These are phyloP conservation scores for Anastrepha obliqua DNA, from an alignment of 1,140 invertebrate species.

Conservation along the genomic window DNA sequence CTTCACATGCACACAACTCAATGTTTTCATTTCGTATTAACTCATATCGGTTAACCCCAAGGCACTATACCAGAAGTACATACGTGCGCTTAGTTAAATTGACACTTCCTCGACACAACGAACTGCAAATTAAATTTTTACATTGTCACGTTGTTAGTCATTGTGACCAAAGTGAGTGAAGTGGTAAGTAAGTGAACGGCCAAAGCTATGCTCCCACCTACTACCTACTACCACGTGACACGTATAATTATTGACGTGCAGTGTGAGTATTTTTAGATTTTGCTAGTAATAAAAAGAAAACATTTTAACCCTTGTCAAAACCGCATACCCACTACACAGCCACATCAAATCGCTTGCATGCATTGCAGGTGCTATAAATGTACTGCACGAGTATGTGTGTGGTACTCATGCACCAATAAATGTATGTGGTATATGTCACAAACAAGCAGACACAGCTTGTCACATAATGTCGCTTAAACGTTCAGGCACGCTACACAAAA, in stretches of 20 bases:
- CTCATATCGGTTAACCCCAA: neutral
- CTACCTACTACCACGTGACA: neutral
- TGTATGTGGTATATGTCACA: neutral
- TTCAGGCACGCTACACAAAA: slow-evolving; percentile 16
- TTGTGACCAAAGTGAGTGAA: neutral
- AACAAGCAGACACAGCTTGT: neutral
- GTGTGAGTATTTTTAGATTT: neutral
- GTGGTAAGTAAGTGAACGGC: neutral
- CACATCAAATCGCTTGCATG: slow-evolving; percentile 1
- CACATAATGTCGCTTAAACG: neutral
- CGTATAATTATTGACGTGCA: neutral
- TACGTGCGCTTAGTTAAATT: neutral
- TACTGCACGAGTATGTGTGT: neutral
- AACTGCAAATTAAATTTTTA: slow-evolving; percentile 35
- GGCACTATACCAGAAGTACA: too few species aligned
- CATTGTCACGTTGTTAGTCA: slow-evolving; percentile 9
- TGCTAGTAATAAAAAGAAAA: neutral
- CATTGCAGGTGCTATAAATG: slow-evolving; percentile 21
- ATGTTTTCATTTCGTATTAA: neutral
- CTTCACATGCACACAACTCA: neutral
- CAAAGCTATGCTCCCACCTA: neutral
- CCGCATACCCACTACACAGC: neutral
- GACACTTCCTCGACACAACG: slow-evolving; percentile 6
- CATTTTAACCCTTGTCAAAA: neutral
- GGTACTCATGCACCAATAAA: neutral